A percentile compares a stretch with the other conserved stretches of the same genome.
phyloP scores from a whole-genome alignment of 92 coral and sea anemone genomes.

The Parazoanthus darwini region DNA sequence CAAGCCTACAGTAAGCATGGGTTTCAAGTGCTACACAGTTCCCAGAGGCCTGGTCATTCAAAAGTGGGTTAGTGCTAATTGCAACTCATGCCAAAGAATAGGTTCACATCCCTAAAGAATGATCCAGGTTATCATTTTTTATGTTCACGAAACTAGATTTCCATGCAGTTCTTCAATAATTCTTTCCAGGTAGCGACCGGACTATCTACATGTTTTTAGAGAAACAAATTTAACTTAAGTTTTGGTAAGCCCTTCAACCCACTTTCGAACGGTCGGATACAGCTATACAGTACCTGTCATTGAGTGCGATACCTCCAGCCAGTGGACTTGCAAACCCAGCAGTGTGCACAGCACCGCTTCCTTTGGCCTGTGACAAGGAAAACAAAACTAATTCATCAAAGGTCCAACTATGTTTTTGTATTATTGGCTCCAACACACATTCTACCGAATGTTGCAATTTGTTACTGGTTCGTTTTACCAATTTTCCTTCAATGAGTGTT shows the following conservation, averaged over 20 bases:
- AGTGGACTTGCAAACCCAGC: not conserved
- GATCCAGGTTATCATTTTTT: too few species aligned
- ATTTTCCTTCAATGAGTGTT: not conserved
- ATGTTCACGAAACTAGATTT: too few species aligned
- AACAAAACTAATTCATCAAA: not conserved
- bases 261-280: not conserved
- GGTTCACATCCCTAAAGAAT: too few species aligned
- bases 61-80: too few species aligned
- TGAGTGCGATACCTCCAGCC: slow-evolving; percentile 2
- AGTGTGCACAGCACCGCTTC: not conserved
- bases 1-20: too few species aligned
- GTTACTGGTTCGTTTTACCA: not conserved
- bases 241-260: not conserved
- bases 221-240: too few species aligned
- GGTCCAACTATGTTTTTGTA: not conserved
- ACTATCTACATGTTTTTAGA: too few species aligned
- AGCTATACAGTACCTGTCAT: not conserved
- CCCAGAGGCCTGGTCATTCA: too few species aligned
- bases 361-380: not conserved
- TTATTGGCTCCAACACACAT: not conserved
- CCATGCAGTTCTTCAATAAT: too few species aligned
- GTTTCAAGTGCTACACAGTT: too few species aligned
- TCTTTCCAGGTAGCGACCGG: too few species aligned
- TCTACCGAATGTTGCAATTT: not conserved
- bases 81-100: too few species aligned